A percentile compares a stretch with the other conserved stretches of the same genome.
These are phyloP conservation scores for Hydractinia echinata DNA, from an alignment of 30 jellyfish, hydroid and myxozoan species.

Conservation along the genomic window DNA sequence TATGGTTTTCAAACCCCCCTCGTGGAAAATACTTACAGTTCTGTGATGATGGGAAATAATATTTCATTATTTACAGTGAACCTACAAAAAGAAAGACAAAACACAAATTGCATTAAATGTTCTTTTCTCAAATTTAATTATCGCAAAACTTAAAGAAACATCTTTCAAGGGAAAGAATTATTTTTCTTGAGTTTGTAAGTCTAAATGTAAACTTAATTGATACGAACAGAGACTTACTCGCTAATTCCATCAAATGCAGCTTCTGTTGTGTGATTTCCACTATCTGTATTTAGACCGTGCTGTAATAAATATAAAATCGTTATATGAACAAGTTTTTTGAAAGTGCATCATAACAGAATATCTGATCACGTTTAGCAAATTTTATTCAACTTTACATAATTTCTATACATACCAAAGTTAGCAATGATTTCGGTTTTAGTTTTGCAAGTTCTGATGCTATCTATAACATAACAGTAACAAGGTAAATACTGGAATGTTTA, in stretches of 20 bases:
- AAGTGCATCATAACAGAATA: background rate
- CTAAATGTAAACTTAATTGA: too few relatives aligned
- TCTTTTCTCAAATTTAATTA: too few relatives aligned
- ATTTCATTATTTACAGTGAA: slow-evolving; percentile 65
- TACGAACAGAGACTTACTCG: slow-evolving; percentile 41
- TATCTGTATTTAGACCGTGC: slow-evolving; percentile 91
- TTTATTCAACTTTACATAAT: background rate
- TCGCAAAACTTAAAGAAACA: too few relatives aligned
- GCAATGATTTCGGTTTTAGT: slow-evolving; percentile 51
- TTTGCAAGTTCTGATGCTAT: slow-evolving; percentile 46
- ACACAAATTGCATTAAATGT: background rate
- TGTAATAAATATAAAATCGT: background rate
- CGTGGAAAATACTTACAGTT: slow-evolving; percentile 56
- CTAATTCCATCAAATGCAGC: slow-evolving; percentile 95
- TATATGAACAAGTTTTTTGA: background rate
- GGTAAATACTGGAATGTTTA: too few relatives aligned
- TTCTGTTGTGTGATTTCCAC: slow-evolving; percentile 60
- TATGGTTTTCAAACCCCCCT: background rate
- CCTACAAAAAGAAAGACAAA: slow-evolving; percentile 30
- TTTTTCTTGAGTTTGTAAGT: too few relatives aligned
- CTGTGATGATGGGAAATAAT: slow-evolving; percentile 72
- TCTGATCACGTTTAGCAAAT: too few relatives aligned
- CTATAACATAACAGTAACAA: slow-evolving; percentile 15
- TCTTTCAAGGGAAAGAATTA: too few relatives aligned
- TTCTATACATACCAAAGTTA: slow-evolving; percentile 51